A percentile compares a stretch with the other conserved stretches of the same genome.
Evolutionary conservation across 2,113 vertebrate genomes (phyloP).

Genomic region (Datnioides undecimradiatus): DNA sequence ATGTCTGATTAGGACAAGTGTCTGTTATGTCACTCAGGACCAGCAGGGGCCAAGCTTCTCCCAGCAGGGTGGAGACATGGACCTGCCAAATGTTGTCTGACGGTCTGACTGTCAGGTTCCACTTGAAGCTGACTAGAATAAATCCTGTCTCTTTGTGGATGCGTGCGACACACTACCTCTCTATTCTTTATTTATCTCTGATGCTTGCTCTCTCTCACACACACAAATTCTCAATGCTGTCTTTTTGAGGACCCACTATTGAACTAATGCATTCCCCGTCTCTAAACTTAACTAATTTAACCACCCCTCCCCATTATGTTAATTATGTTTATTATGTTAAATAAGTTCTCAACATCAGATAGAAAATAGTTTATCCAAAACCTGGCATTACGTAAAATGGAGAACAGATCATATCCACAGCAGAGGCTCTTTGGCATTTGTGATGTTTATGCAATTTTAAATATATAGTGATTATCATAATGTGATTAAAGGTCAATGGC

Average conservation of each 20-base stretch:
- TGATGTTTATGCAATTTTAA: too few relatives aligned
- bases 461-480: too few relatives aligned
- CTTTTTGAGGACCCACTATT: too few relatives aligned
- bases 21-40: background rate
- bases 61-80: conserved; percentile 26
- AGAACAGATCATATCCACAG: too few relatives aligned
- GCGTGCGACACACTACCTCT: background rate
- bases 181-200: background rate
- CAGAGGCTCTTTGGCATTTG: too few relatives aligned
- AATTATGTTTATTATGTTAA: background rate
- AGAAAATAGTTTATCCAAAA: background rate
- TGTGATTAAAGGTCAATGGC: too few relatives aligned
- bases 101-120: conserved; percentile 8
- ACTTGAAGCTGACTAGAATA: background rate
- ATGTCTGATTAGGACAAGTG: conserved; percentile 5
- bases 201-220: background rate
- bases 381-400: background rate
- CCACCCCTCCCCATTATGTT: too few relatives aligned
- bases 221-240: too few relatives aligned
- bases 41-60: background rate
- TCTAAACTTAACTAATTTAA: too few relatives aligned
- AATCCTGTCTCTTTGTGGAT: conserved; percentile 1
- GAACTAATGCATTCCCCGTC: too few relatives aligned
- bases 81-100: background rate
- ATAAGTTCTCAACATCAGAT: background rate